Base-by-base conservation (phyloP, 2,888 invertebrate species). In the Unio pictorum region DNA sequence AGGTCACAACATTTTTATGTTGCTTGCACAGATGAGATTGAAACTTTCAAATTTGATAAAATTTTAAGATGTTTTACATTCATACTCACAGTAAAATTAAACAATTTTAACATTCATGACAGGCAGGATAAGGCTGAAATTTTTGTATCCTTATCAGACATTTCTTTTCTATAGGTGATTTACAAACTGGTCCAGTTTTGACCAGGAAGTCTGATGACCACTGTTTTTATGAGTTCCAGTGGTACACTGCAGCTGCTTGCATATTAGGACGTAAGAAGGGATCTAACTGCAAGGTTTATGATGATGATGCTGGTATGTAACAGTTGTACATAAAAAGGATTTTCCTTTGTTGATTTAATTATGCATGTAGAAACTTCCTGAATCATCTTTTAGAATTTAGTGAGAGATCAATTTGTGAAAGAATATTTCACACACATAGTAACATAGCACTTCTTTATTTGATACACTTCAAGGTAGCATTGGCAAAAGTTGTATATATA, bases 201-300 rank as follows among this genome's bases (percentile, higher is more conserved):
- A 67, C 82, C 3, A 68, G 75, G 30, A 79, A 72, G 57, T 85
- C 85, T 17, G 67, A 74, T 56, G 84, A 87, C 61, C 68, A 78
- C 7, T 89, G 89, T 74, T 64, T 69, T 17, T 87, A 88, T 72
- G 80, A 86, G 64, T 86, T 89, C 81, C 88, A 88, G 69, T 89
- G 89, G 89, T 80, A 84, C 56, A 88, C 89, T 23, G 83, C 87
- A 17, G 87, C 86, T 17, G 89, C 88, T 7, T 89, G 89, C 81
- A 83, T 83, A 4, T 72, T 83, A 60, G 75, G 81, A 54, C 72
- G 79, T 66, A 76, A 72, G 70, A 64, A 59, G 28, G 81, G 84
- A n/a, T 69, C 73, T 26, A 64, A 81, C 70, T 87, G 87, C 71
- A 74, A 74, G 64, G 83, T 87, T 2, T 72, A 69, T 57, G 84